Conservation (phyloP, 2,888 invertebrate species). For the Nomada ferruginata region DNA sequence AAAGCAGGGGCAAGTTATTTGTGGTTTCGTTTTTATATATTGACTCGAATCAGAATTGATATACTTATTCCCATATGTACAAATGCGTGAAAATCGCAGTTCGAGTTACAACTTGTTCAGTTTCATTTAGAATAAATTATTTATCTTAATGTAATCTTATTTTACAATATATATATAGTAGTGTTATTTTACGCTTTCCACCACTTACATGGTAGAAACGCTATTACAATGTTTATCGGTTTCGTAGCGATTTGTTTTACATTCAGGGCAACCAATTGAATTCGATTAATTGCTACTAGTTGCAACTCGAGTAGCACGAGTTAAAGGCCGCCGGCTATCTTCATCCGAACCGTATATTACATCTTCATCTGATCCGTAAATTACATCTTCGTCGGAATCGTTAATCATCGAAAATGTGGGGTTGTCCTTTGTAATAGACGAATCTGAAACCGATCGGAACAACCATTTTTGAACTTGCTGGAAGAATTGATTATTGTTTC, state of each 20-base stretch:
- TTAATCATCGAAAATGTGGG: constrained; percentile 99
- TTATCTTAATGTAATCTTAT: not conserved
- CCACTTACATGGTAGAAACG: not conserved
- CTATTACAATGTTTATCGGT: not conserved
- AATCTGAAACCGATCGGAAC: constrained; percentile 86
- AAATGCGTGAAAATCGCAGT: not conserved
- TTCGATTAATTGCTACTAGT: constrained; percentile 89
- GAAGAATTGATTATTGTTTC: not conserved
- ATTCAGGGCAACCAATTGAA: not conserved
- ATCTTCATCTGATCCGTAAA: constrained; percentile 98
- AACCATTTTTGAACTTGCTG: not conserved
- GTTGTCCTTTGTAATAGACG: constrained; percentile 97
- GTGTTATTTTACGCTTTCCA: too few relatives aligned
- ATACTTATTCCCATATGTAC: not conserved
- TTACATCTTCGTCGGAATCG: constrained; percentile 98
- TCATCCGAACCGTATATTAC: constrained; percentile 97
- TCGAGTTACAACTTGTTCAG: not conserved
- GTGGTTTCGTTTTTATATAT: not conserved
- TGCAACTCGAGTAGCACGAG: constrained; percentile 88
- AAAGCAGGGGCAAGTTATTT: not conserved
- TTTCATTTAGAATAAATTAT: not conserved
- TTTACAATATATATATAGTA: constrained; percentile 2
- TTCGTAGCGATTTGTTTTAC: not conserved
- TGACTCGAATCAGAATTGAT: not conserved
- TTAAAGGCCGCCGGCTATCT: constrained; percentile 92